phyloP scores from a whole-genome alignment of 1,140 invertebrate species.

The Ericerus pela region DNA sequence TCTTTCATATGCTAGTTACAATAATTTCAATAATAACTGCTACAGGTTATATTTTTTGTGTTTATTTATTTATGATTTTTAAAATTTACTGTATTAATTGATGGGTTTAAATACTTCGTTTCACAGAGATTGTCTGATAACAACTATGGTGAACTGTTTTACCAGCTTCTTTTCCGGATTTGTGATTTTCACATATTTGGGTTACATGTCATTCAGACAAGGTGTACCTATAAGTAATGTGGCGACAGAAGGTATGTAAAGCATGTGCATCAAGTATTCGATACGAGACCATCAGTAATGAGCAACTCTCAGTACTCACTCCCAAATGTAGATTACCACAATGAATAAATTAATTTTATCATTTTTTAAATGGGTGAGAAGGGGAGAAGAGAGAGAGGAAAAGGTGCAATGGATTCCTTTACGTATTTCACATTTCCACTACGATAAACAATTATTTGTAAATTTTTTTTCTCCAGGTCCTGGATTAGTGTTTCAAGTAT shows the following conservation, averaged over 20 bases:
- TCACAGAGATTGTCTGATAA: conserved; percentile 53
- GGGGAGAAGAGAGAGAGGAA: too few relatives aligned
- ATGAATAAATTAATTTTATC: too few relatives aligned
- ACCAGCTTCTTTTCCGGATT: conserved; percentile 87
- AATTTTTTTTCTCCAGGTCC: conserved; percentile 40
- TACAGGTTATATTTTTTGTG: conserved; percentile 41
- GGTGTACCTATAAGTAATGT: conserved; percentile 68
- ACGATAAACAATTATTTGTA: not conserved
- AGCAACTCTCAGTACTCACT: too few relatives aligned
- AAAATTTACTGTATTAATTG: not conserved
- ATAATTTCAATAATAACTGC: conserved; percentile 74
- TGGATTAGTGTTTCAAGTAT: conserved; percentile 79
- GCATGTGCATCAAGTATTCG: too few relatives aligned
- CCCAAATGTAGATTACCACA: too few relatives aligned
- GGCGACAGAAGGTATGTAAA: conserved; percentile 57
- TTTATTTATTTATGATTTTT: not conserved
- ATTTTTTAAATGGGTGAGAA: too few relatives aligned
- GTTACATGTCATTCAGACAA: conserved; percentile 74
- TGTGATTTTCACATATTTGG: conserved; percentile 85
- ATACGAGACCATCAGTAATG: too few relatives aligned
- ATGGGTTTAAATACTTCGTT: conserved; percentile 7
- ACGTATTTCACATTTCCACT: too few relatives aligned
- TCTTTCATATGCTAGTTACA: conserved; percentile 77
- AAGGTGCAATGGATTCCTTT: too few relatives aligned
- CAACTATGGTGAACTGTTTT: conserved; percentile 62